These are phyloP conservation scores for Agonopterix subpropinquella DNA, from an alignment of 2,888 invertebrate genomes.

Conservation along the genomic window DNA sequence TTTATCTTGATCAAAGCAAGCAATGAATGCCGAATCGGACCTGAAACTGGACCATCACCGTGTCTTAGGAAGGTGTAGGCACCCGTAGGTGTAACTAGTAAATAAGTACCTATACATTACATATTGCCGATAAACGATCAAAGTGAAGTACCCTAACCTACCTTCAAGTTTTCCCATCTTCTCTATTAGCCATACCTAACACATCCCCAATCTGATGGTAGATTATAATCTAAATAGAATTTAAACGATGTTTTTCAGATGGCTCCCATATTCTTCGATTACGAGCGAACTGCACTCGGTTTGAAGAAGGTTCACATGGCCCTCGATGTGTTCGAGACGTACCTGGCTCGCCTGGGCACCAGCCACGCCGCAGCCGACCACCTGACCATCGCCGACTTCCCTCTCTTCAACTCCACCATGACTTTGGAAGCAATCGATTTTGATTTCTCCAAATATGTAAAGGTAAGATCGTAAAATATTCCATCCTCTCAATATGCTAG, in stretches of 20 bases:
- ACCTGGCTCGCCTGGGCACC: constrained; percentile 75
- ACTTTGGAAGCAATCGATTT: constrained; percentile 83
- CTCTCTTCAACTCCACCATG: constrained; percentile 81
- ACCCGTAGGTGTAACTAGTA: too few relatives aligned
- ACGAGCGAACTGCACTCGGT: constrained; percentile 79
- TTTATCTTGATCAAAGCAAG: too few relatives aligned
- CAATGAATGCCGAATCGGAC: too few relatives aligned
- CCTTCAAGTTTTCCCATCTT: too few relatives aligned
- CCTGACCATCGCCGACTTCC: constrained; percentile 86
- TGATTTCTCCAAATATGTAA: constrained; percentile 76
- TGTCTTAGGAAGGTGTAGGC: too few relatives aligned
- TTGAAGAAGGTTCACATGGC: constrained; percentile 82
- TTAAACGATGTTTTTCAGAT: constrained; percentile 59
- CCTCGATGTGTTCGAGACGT: constrained; percentile 80
- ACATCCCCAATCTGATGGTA: too few relatives aligned
- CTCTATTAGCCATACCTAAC: too few relatives aligned
- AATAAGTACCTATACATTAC: too few relatives aligned
- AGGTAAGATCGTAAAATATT: constrained; percentile 31
- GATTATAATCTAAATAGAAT: too few relatives aligned
- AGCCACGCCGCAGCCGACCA: constrained; percentile 80
- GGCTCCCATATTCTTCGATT: constrained; percentile 87
- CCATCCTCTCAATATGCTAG: neutral
- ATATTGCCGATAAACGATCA: too few relatives aligned
- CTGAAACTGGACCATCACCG: too few relatives aligned
- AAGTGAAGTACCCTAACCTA: too few relatives aligned